Evolutionary conservation across 2,888 invertebrate species (phyloP).

Genomic region (Eutolmus rufibarbis): DNA sequence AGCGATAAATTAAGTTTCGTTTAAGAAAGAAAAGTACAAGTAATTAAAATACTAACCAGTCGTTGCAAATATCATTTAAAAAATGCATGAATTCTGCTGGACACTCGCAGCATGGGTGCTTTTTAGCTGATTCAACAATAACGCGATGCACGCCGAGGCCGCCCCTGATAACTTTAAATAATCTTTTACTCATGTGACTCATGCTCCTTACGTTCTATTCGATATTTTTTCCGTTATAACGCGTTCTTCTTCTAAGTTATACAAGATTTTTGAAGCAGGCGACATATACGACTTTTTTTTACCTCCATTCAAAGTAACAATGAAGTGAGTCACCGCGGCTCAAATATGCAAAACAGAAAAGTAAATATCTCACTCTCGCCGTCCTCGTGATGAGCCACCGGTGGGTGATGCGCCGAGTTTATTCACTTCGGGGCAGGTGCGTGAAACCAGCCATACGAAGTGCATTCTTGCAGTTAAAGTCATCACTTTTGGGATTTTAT

Average conservation of each 20-base stretch:
- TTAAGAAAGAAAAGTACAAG: not conserved
- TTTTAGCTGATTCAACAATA: not conserved
- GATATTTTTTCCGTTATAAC: not conserved
- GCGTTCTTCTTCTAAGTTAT: not conserved
- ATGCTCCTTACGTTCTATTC: not conserved
- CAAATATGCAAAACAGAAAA: not conserved
- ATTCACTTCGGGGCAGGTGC: conserved; percentile 11
- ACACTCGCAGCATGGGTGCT: not conserved
- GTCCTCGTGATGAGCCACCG: not conserved
- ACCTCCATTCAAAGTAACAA: not conserved
- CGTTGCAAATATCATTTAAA: not conserved
- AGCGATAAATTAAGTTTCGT: not conserved
- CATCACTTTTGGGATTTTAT: not conserved
- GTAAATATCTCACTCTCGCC: not conserved
- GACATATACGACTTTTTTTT: not conserved
- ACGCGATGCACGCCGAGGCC: not conserved
- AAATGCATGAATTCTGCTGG: not conserved
- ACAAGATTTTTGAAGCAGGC: not conserved
- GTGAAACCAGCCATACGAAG: not conserved
- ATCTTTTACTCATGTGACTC: not conserved
- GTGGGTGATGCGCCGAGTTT: not conserved
- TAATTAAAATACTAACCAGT: not conserved
- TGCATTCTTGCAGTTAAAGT: not conserved
- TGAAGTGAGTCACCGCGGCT: not conserved
- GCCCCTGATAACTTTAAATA: not conserved